Conservation (phyloP, 2,888 invertebrate species). For the Allolobophora icterica region DNA sequence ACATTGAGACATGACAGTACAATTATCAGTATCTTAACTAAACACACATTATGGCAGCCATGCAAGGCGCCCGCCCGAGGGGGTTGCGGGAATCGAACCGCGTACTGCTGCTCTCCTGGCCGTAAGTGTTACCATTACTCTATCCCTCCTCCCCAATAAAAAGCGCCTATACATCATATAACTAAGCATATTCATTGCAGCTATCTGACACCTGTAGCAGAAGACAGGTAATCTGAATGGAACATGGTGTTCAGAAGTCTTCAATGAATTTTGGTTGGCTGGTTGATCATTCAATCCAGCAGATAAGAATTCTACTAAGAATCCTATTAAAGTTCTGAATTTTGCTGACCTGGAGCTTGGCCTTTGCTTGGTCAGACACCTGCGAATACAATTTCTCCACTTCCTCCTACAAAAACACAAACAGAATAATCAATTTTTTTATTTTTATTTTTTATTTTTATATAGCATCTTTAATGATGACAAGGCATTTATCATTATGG, state of each 20-base stretch:
- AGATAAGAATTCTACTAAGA: background rate
- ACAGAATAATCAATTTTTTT: conserved; percentile 26
- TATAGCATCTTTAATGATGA: conserved; percentile 7
- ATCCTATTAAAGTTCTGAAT: background rate
- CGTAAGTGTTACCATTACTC: too few species aligned
- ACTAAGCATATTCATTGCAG: background rate
- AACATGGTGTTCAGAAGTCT: background rate
- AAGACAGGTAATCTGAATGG: background rate
- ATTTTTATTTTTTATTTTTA: conserved; percentile 10
- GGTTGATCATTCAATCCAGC: background rate
- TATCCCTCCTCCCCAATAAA: too few species aligned
- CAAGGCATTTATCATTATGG: too few species aligned
- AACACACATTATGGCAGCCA: too few species aligned
- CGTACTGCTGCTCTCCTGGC: too few species aligned
- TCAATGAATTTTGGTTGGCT: background rate
- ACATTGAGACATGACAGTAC: too few species aligned
- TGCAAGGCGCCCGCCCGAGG: too few species aligned
- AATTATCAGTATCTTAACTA: too few species aligned
- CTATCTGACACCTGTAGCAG: background rate
- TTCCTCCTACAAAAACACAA: conserved; percentile 58
- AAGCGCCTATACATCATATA: background rate
- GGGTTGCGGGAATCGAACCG: too few species aligned
- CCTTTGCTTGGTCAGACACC: conserved; percentile 61
- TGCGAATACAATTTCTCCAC: conserved; percentile 60
- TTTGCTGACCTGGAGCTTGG: conserved; percentile 63